Base-by-base conservation (phyloP, 2,888 invertebrate species). In the Drosophila stalkeri region DNA sequence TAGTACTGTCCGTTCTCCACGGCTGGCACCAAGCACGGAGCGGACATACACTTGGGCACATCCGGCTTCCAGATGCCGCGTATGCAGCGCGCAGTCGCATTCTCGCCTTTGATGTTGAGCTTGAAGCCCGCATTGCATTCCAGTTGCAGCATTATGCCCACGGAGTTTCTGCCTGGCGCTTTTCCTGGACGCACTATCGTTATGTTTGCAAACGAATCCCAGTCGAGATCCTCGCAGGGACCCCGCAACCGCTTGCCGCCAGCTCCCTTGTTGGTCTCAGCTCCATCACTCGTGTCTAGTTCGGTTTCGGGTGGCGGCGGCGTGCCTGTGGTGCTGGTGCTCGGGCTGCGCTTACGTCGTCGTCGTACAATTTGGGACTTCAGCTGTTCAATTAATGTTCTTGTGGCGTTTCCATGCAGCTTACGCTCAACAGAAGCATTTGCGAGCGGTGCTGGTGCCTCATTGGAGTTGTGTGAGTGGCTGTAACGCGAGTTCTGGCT, bases 51-150 rank as follows among this genome's bases (percentile, higher is more conserved):
- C 82, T 95, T 94, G 0, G 98, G 98, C 81, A 95, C 96, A 72
- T 95, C 95, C 0, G 97, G 97, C 85, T 96, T 96, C 98, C 98
- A 98, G 77, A 96, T 94, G 0, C 98, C 98, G 73, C 97, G 94
- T 4, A 96, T 95, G 91, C 98, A 98, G 87, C 96, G 96, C 0
- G 96, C 96, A 1, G 97, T 97, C 4, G 95, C 94, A 90, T 97
- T 97, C 62, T 94, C 94, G 23, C 94, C 94, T 64, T 95, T 95
- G 72, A 97, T 94, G 91, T 97, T 97, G 5, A 96, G 93, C 14
- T 95, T 95, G 86, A 96, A 97, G 5, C 97, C 97, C 77, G 96
- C 95, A 1, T 95, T 95, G 91, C 97, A 97, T 1, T 96, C 95
- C 43, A 97, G 95, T 81, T 95, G 94, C 0, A 97, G 95, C 54